Evolutionary conservation across 1,140 invertebrate genomes (phyloP).

Genomic region (Agraylea sexmaculata): DNA sequence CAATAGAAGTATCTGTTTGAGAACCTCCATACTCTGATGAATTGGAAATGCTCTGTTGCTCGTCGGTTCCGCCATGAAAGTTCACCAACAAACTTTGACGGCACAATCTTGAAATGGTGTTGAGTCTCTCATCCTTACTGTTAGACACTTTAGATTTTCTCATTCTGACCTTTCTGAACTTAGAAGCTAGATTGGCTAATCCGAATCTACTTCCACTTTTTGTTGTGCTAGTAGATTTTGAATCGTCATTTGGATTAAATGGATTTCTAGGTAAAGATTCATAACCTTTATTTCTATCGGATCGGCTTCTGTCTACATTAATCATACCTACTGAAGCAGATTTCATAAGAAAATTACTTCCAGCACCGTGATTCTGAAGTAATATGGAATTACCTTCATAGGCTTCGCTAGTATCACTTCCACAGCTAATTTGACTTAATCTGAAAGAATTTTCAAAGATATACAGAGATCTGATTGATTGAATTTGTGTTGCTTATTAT

Average conservation of each 20-base stretch:
- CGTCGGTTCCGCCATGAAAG: slow-evolving; percentile 23
- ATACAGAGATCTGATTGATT: no score
- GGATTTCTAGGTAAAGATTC: slow-evolving; percentile 22
- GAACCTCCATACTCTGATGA: slow-evolving; percentile 13
- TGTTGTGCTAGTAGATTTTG: slow-evolving; percentile 22
- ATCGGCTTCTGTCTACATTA: slow-evolving; percentile 46
- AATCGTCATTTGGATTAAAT: not conserved
- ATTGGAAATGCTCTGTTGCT: slow-evolving; percentile 2
- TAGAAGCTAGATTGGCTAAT: slow-evolving; percentile 50
- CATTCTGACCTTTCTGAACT: slow-evolving; percentile 44
- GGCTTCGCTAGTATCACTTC: slow-evolving; percentile 42
- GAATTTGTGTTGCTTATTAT: no score
- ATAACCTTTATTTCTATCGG: slow-evolving; percentile 32
- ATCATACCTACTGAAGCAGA: slow-evolving; percentile 63
- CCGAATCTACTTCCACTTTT: slow-evolving; percentile 37
- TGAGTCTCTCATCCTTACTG: slow-evolving; percentile 28
- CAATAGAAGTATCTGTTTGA: slow-evolving; percentile 18
- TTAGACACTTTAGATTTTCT: slow-evolving; percentile 30
- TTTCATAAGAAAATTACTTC: slow-evolving; percentile 44
- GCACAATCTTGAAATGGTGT: slow-evolving; percentile 50
- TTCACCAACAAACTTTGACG: slow-evolving; percentile 54
- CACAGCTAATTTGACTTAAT: slow-evolving; percentile 45
- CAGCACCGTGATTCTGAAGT: slow-evolving; percentile 22
- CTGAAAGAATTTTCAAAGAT: slow-evolving; percentile 27
- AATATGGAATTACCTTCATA: slow-evolving; percentile 25